phyloP scores from a whole-genome alignment of 2,797 vertebrate species.

The Acipenser oxyrinchus region DNA sequence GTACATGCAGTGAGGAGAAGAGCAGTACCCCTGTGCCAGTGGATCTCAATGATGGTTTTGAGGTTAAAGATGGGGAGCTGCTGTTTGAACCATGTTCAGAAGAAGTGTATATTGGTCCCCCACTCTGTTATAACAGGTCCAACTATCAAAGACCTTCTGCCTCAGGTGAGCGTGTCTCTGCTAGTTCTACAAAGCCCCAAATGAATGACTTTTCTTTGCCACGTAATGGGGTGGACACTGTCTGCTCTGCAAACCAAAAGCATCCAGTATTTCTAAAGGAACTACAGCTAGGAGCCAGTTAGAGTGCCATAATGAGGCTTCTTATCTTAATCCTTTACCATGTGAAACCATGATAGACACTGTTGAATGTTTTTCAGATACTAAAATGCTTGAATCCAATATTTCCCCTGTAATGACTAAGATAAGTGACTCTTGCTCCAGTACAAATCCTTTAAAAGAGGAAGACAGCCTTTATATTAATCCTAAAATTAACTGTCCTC shows the following conservation, averaged over 20 bases:
- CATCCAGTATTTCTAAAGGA: constrained; percentile 48
- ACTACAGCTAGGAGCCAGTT: constrained; percentile 44
- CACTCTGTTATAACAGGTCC: constrained; percentile 54
- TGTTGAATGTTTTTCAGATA: constrained; percentile 61
- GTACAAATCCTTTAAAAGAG: constrained; percentile 75
- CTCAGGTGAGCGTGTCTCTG: constrained; percentile 6
- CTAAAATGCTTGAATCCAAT: constrained; percentile 68
- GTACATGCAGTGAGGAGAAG: constrained; percentile 70
- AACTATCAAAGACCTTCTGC: constrained; percentile 39
- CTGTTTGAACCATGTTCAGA: constrained; percentile 83
- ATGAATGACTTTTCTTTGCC: constrained; percentile 34
- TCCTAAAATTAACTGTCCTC: constrained; percentile 67
- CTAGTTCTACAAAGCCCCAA: constrained; percentile 20
- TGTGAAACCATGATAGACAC: constrained; percentile 63
- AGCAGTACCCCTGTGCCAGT: constrained; percentile 59
- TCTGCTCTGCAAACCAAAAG: constrained; percentile 38
- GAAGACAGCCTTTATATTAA: constrained; percentile 57
- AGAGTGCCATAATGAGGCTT: constrained; percentile 51
- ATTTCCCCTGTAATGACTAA: constrained; percentile 70
- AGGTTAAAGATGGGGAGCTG: constrained; percentile 70
- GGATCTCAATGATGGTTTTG: constrained; percentile 55
- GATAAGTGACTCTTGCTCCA: constrained; percentile 69
- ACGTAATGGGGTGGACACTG: constrained; percentile 21
- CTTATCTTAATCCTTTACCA: constrained; percentile 72
- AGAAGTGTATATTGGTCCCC: constrained; percentile 67